Percentiles rank a stretch among this genome's conserved stretches.
These are phyloP conservation scores for Florisuga fusca DNA, from an alignment of 2,797 vertebrate genomes.

Conservation along the genomic window DNA sequence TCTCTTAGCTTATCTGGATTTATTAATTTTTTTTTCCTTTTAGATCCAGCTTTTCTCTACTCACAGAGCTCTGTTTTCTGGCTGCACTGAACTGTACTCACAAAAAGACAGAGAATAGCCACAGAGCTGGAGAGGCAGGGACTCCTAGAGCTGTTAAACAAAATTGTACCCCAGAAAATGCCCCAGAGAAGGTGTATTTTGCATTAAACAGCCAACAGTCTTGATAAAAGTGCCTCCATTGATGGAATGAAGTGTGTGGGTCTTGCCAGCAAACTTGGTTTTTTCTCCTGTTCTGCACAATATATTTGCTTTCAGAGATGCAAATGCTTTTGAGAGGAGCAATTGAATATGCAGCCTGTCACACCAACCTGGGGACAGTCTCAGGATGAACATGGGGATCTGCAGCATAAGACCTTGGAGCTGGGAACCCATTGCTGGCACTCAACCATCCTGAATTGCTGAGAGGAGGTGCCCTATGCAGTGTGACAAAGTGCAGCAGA, in stretches of 20 bases:
- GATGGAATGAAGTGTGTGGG: neutral
- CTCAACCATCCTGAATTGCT: neutral
- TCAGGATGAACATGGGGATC: neutral
- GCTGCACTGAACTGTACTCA: neutral
- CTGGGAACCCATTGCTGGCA: neutral
- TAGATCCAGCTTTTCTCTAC: neutral
- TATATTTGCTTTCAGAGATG: neutral
- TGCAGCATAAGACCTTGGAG: neutral
- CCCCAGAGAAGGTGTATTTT: neutral
- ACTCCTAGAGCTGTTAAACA: neutral
- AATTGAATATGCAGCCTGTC: neutral
- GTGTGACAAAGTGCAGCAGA: neutral
- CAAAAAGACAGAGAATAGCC: neutral
- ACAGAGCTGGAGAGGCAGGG: neutral
- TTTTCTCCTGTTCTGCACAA: neutral
- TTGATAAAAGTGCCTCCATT: neutral
- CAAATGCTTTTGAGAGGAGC: neutral
- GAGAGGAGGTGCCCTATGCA: neutral
- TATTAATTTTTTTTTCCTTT: neutral
- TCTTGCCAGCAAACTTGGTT: neutral
- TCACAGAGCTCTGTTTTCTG: neutral
- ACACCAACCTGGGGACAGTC: neutral
- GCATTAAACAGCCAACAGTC: neutral
- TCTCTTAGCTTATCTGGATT: neutral
- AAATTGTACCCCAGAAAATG: neutral